phyloP scores from a whole-genome alignment of 2,797 vertebrate genomes.

The Sparidentex hasta region DNA sequence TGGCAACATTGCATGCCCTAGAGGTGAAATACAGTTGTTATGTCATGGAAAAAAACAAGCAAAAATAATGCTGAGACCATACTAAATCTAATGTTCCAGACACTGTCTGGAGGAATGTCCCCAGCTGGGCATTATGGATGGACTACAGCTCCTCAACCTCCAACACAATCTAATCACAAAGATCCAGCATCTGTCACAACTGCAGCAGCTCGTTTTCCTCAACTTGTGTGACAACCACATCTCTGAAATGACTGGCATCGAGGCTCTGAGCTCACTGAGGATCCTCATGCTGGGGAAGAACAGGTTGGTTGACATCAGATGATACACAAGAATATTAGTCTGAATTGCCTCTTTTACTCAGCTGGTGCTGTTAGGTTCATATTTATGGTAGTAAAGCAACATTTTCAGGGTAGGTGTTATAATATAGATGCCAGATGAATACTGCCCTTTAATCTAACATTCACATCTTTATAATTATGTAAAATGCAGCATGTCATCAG shows the following conservation, averaged over 20 bases:
- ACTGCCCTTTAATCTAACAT: background rate
- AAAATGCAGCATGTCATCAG: background rate
- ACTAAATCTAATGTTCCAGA: constrained; percentile 74
- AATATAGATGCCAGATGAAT: background rate
- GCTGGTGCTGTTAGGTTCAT: background rate
- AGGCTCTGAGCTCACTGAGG: constrained; percentile 88
- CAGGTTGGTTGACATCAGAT: constrained; percentile 85
- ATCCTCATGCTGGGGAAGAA: constrained; percentile 95
- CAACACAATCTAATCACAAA: constrained; percentile 93
- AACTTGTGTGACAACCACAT: constrained; percentile 95
- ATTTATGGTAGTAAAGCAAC: background rate
- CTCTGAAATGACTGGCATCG: constrained; percentile 92
- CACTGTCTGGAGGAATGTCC: constrained; percentile 91
- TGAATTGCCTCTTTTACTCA: background rate
- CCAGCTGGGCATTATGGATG: constrained; percentile 87
- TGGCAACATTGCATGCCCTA: background rate
- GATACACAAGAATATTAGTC: constrained; percentile 2
- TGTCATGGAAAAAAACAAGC: background rate
- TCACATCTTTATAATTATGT: background rate
- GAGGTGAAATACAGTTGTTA: background rate
- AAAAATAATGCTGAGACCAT: background rate
- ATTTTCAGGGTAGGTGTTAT: background rate
- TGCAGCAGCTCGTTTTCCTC: constrained; percentile 92
- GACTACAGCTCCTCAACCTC: constrained; percentile 92
- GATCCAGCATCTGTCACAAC: constrained; percentile 91